Evolutionary conservation across 2,113 vertebrate species (phyloP), one percentile per base, ranked within the genome.

Genomic region (Atrichornis clamosus): DNA sequence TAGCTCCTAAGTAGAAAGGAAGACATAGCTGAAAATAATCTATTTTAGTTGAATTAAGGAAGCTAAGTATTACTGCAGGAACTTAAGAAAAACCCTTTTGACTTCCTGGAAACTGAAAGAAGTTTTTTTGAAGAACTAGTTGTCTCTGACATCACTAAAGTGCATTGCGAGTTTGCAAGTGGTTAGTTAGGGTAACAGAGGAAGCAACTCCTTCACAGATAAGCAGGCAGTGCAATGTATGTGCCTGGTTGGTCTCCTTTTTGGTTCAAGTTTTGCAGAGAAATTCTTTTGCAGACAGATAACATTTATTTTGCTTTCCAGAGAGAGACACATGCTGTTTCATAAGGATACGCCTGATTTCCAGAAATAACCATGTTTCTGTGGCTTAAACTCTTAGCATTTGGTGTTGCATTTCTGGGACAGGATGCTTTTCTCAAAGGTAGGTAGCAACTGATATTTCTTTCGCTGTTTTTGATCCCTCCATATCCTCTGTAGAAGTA

Each of bases 321-420:
- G 95, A 97, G 97, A 85, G 74, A 98, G 94, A 98, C 98, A 98
- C 94, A 98, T 98, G 98, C 98, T 98, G 97, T 97, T 98, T 97
- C 97, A 73, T 96, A 93, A 96, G 96, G 96, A 96, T 96, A 96
- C 95, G 49, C 91, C 96, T 93, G 90, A 97, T 97, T 96, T 95
- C 97, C 97, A 98, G 98, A 98, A 90, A 98, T 99, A 98, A 99
- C 98, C 98, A 97, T 98, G 97, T 90, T 97, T 97, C 93, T 96
- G 94, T 96, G 98, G 98, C 97, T 98, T 91, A 98, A 97, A 95
- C 87, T 98, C 86, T 94, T 98, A 97, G 97, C 97, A 27, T 95
- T 99, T 93, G 98, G 94, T 75, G 90, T 97, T 65, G 96, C 93
- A 13, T 84, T 99, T 94, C 92, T 98, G 87, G 87, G 86, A 93